Conservation (phyloP, 2,888 invertebrate species). For the Oligia latruncula region DNA sequence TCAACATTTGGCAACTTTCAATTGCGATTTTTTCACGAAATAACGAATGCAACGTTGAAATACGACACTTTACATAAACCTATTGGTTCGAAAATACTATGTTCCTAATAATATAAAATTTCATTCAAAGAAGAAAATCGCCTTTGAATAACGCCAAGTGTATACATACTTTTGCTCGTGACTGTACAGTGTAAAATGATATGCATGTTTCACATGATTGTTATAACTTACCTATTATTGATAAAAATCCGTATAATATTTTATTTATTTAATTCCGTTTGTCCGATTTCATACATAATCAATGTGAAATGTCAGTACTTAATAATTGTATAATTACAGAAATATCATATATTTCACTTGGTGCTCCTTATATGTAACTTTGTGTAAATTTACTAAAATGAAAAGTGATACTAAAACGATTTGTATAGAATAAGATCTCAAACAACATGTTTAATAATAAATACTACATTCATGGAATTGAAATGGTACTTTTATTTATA, state of each 20-base stretch:
- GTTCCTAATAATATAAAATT: no score
- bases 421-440: slow-evolving; percentile 38
- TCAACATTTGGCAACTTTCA: no score
- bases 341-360: not conserved
- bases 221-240: not conserved
- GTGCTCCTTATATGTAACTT: slow-evolving; percentile 2
- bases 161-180: no score
- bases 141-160: no score
- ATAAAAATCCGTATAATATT: not conserved
- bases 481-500: slow-evolving; percentile 27
- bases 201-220: not conserved
- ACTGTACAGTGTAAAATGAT: not conserved
- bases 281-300: not conserved
- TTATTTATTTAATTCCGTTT: not conserved
- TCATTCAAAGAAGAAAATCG: no score
- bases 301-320: not conserved
- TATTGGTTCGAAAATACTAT: no score
- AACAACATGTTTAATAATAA: slow-evolving; percentile 29
- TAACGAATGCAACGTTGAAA: no score
- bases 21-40: no score
- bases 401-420: slow-evolving; percentile 4
- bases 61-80: no score
- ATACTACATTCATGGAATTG: slow-evolving; percentile 26
- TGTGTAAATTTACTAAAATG: not conserved
- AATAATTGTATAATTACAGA: not conserved